Base-by-base conservation (phyloP, 2,113 vertebrate species). In the Pollachius pollachius region DNA sequence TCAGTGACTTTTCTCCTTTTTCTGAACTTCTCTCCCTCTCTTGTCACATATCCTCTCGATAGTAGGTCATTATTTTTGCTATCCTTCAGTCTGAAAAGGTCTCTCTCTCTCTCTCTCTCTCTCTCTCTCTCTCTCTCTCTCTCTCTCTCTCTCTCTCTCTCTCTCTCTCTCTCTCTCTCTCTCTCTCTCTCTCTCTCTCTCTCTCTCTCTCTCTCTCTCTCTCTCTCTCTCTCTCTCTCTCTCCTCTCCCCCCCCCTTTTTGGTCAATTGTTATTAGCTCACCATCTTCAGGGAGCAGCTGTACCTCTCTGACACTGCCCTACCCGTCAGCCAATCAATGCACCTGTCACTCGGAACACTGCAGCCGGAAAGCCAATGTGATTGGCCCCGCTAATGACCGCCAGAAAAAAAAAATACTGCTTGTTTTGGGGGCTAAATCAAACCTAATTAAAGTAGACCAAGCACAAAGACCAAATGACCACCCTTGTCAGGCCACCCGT, bases 251-350 rank as follows among this genome's bases (percentile, higher is more conserved):
- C 37, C 67, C 18, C n/a, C 18, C 61, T 67, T 63, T 59, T 21
- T 23, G 30, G 52, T 71, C 27, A 19, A 56, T 52, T 19, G 54
- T 52, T 60, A 75, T 81, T 80, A 73, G 61, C 41, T 57, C 54
- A 69, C 9, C 65, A 65, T 54, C 65, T 1, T n/a, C 79, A 66
- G 34, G 2, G 21, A 70, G 65, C 23, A 25, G 18, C 4, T 15
- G 27, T 13, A 8, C 48, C 5, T 27, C 64, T 69, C 67, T 54
- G 19, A 37, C 56, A 52, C 15, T 5, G 8, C 3, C 48, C 25
- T 6, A 30, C 13, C 54, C 64, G 52, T 62, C 48, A 69, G 66
- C 73, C 58, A 78, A 74, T 76, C 75, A 23, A 77, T 75, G 72
- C 54, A 16, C 3, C 52, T 77, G 73, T 79, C 82, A 74, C 41